Evolutionary conservation across 2,797 vertebrate species (phyloP).

Genomic region (Microhierax caerulescens): DNA sequence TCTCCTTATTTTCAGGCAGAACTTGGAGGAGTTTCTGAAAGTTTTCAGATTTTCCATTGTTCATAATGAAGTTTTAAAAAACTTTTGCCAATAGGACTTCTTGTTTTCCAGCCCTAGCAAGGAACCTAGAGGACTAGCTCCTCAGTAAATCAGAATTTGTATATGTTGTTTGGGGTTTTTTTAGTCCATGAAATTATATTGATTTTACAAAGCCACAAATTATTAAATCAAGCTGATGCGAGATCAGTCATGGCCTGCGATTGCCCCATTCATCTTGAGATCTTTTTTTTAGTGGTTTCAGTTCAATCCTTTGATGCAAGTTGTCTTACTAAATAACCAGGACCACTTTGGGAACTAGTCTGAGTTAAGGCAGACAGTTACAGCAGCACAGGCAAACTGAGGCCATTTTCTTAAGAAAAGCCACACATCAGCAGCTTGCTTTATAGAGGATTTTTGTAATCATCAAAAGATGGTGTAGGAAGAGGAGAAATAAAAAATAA

Average conservation of each 20-base stretch:
- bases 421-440: not conserved
- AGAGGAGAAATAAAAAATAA: not conserved
- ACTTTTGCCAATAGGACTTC: not conserved
- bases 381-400: not conserved
- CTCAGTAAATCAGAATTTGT: not conserved
- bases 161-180: not conserved
- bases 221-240: not conserved
- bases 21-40: not conserved
- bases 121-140: not conserved
- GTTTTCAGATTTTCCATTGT: not conserved
- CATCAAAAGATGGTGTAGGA: not conserved
- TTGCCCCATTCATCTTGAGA: not conserved
- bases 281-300: not conserved
- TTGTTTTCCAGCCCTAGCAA: not conserved
- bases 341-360: not conserved
- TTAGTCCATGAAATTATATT: not conserved
- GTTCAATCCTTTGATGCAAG: not conserved
- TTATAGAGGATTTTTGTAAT: not conserved
- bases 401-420: not conserved
- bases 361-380: rapidly evolving
- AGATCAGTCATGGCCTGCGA: not conserved
- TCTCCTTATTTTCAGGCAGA: not conserved
- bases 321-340: not conserved
- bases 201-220: not conserved
- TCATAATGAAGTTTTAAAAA: not conserved